Evolutionary conservation across 1,140 invertebrate genomes (phyloP), one percentile per base, ranked within the genome.

Genomic region (Eumaeus atala): DNA sequence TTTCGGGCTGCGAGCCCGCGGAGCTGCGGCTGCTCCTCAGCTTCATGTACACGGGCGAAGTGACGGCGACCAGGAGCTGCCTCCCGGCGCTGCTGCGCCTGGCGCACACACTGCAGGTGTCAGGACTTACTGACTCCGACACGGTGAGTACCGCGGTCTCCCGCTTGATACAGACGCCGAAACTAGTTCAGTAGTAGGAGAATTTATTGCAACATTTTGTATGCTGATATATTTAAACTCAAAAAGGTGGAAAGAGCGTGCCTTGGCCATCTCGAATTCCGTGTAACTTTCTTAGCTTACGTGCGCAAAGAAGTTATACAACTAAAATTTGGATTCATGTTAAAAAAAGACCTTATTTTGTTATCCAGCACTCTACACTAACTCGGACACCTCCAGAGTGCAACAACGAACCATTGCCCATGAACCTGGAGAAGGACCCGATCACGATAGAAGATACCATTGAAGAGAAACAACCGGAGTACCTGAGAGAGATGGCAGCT

Each of bases 11-110:
- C 55, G 92, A 93, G 56, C 93, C 93, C 66, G 90, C 91, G 18
- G 94, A 96, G 78, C 88, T 97, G 44, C 92, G 92, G 57, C 92
- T 95, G 1, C 90, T 97, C 48, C 91, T 97, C 8, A 94, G 94
- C 0, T 97, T 96, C 83, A 97, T 97, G 93, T 97, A 97, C 84
- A 93, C 93, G 44, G 96, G 96, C 16, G 95, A 97, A 87, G 95
- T 96, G 54, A 95, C 95, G 63, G 94, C 97, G 35, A 93, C 93
- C 51, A 92, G 95, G 80, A 91, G 93, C 63, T 92, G 96, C 72
- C 88, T 97, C 59, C 93, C 94, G 12, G 92, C 92, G 33, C 88
- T 97, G 40, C 89, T 97, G 21, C 91, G 92, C 59, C 92, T 96
- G 62, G 95, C 96, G 2, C 93, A 95, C 77, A 92, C 93, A 3